Evolutionary conservation across 2,113 vertebrate genomes (phyloP), one percentile per base, ranked within the genome.

Genomic region (Urocitellus parryii): DNA sequence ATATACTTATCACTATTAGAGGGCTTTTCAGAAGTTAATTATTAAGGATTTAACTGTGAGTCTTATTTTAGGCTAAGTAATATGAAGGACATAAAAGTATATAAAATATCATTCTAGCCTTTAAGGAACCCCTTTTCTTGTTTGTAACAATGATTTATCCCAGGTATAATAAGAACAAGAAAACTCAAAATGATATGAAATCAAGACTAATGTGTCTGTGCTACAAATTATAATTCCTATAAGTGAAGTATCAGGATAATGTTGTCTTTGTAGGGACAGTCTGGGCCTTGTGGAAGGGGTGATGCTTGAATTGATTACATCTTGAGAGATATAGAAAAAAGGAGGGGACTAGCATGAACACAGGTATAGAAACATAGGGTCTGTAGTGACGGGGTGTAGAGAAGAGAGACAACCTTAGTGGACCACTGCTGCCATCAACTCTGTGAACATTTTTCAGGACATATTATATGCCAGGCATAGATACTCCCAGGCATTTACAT

Each of bases 401-500:
- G 53, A 83, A 74, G 24, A 90, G 34, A 61, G 70, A 25, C 39
- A 9, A 13, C 8, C 22, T 88, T 34, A 22, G 3, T 39, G n/a
- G 27, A 68, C 10, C n/a, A n/a, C 45, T 42, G 12, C 9, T 86
- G 34, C 48, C 24, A 29, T 86, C 90, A 86, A 42, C 27, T 27
- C 70, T 85, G 37, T 25, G 72, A n/a, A 39, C 53, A 58, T 94
- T 86, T 91, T 86, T 65, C 32, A 86, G 63, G 82, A 90, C 29
- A 37, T 70, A 48, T 24, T 51, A 8, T 37, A 4, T 77, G 24
- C 37, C 25, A 67, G 56, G 24, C 4, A 20, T 8, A 51, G 48
- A 51, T 51, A 16, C 34, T 72, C 84, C 20, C 4, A 74, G 32
- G 74, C 32, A 80, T 80, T 94, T 70, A 63, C 20, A 58, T 76